Evolutionary conservation across 2,888 invertebrate genomes (phyloP).

Genomic region (Pristionchus entomophagus): DNA sequence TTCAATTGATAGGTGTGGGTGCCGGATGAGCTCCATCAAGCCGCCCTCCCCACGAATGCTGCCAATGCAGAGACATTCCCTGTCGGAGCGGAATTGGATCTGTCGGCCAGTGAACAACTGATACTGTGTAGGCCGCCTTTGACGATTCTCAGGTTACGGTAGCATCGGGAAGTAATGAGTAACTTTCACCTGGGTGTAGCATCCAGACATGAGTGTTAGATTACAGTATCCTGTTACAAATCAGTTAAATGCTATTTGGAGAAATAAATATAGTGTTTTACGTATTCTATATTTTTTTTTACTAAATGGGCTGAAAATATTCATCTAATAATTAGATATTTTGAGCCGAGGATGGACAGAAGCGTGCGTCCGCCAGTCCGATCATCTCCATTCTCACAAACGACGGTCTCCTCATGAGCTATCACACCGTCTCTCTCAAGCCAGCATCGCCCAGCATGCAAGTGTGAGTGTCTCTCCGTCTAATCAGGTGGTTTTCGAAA

Average conservation of each 20-base stretch:
- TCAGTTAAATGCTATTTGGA: too few relatives aligned
- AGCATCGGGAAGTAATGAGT: neutral
- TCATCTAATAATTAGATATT: too few relatives aligned
- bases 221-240: too few relatives aligned
- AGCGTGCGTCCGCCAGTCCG: constrained; percentile 1
- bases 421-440: neutral
- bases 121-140: neutral
- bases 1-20: neutral
- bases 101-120: neutral
- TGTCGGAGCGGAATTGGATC: constrained; percentile 12
- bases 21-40: constrained; percentile 21
- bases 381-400: neutral
- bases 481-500: too few relatives aligned
- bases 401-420: constrained; percentile 11
- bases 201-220: too few relatives aligned
- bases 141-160: neutral
- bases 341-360: constrained; percentile 17
- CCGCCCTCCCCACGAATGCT: constrained; percentile 1
- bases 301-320: too few relatives aligned
- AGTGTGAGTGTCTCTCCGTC: too few relatives aligned
- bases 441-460: neutral
- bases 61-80: constrained; percentile 15
- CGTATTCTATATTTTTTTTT: too few relatives aligned
- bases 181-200: neutral
- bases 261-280: too few relatives aligned